A percentile compares a stretch with the other conserved stretches of the same genome.
Conservation (phyloP, 2,797 vertebrate genomes). For the Hipposideros larvatus region DNA sequence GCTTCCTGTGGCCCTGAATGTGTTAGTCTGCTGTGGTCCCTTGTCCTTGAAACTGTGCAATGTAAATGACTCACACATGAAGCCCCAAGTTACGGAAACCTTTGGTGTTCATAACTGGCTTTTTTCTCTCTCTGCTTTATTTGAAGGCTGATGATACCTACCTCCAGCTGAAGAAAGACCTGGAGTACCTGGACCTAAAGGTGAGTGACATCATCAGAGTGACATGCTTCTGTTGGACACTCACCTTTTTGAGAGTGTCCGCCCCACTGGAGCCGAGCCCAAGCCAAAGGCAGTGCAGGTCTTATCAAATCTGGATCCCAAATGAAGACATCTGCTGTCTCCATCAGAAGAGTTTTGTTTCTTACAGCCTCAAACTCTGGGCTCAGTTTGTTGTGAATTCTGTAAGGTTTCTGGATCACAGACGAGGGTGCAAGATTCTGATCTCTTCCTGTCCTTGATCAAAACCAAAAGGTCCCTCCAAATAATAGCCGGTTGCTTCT, state of each 20-base stretch:
- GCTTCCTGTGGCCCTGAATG: conserved; percentile 51
- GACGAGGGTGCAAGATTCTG: background rate
- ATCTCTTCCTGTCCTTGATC: conserved; percentile 4
- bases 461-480: background rate
- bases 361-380: background rate
- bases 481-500: background rate
- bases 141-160: conserved; percentile 99
- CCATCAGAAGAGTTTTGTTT: conserved; percentile 1
- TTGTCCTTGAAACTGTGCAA: background rate
- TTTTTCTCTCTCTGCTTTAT: conserved; percentile 64
- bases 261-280: background rate
- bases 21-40: conserved; percentile 52
- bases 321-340: background rate
- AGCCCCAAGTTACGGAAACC: background rate
- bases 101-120: background rate
- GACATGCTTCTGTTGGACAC: background rate
- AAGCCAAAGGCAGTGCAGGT: background rate
- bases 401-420: background rate
- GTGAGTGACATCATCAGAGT: conserved; percentile 87
- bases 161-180: conserved; percentile 98
- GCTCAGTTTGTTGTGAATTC: background rate
- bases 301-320: background rate
- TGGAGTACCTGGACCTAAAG: conserved; percentile 99
- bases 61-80: background rate
- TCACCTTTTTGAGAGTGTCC: conserved; percentile 56